Conservation (phyloP, 1,140 invertebrate species). For the Asbolus verrucosus region DNA sequence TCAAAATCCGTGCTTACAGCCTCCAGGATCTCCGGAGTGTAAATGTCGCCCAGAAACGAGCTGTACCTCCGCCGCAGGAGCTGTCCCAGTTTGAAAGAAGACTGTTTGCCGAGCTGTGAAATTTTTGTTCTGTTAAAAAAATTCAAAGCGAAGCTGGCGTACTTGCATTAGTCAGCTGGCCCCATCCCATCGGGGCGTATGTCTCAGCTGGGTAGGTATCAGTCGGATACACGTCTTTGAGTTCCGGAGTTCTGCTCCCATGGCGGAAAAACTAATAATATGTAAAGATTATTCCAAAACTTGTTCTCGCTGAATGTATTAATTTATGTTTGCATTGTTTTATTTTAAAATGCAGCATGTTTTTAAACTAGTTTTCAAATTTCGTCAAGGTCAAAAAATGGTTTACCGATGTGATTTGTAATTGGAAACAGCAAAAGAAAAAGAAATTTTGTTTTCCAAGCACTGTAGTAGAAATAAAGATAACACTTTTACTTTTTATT, state of each 20-base stretch:
- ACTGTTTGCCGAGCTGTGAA: conserved; percentile 61
- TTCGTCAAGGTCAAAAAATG: no score
- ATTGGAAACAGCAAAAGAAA: conserved; percentile 57
- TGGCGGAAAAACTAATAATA: conserved; percentile 59
- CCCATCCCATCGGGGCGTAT: conserved; percentile 58
- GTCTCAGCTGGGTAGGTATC: conserved; percentile 56
- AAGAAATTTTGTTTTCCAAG: background rate
- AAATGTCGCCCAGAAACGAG: conserved; percentile 71
- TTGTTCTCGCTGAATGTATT: no score
- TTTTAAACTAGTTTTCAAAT: no score
- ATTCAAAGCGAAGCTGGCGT: background rate
- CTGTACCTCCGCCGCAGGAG: conserved; percentile 73
- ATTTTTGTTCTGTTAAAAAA: no score
- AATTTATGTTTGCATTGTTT: no score
- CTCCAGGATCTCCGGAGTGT: conserved; percentile 67
- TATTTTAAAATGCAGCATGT: no score
- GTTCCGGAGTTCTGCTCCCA: conserved; percentile 59
- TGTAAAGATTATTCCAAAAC: no score
- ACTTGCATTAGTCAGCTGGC: conserved; percentile 59
- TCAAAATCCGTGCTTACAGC: conserved; percentile 65
- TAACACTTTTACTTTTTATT: no score
- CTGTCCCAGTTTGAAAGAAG: conserved; percentile 74
- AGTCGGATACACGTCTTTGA: conserved; percentile 56
- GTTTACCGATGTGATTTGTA: no score
- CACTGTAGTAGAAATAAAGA: no score